Evolutionary conservation across 2,113 vertebrate species (phyloP).

Genomic region (Bos javanicus): DNA sequence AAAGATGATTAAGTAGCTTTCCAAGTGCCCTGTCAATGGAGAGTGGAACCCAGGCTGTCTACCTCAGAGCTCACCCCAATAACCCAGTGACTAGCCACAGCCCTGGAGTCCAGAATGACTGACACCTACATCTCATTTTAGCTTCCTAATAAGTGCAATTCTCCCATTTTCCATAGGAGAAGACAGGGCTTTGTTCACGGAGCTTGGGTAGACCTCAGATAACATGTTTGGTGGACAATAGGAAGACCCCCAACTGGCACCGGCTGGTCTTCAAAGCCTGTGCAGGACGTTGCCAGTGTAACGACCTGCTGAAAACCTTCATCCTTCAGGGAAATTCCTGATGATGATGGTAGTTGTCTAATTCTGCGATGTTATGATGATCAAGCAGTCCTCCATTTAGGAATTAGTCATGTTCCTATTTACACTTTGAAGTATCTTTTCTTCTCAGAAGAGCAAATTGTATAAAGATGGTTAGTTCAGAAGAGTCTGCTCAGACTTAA

Average conservation of each 20-base stretch:
- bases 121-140: not conserved
- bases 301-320: fast-evolving
- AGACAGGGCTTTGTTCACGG: not conserved
- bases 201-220: too few species aligned
- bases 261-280: too few species aligned
- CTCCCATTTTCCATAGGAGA: not conserved
- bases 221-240: fast-evolving
- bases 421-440: not conserved
- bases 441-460: not conserved
- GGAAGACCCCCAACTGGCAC: fast-evolving
- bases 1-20: too few species aligned
- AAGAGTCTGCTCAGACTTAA: fast-evolving
- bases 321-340: fast-evolving
- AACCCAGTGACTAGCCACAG: too few species aligned
- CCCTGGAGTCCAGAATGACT: not conserved
- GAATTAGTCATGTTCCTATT: not conserved
- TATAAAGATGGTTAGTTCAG: too few species aligned
- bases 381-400: too few species aligned
- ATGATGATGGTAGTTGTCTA: too few species aligned
- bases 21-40: not conserved
- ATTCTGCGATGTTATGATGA: fast-evolving
- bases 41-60: too few species aligned
- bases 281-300: fast-evolving
- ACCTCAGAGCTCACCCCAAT: fast-evolving
- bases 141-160: not conserved